phyloP scores from a whole-genome alignment of 1,140 invertebrate species.

The Atta cephalotes region DNA sequence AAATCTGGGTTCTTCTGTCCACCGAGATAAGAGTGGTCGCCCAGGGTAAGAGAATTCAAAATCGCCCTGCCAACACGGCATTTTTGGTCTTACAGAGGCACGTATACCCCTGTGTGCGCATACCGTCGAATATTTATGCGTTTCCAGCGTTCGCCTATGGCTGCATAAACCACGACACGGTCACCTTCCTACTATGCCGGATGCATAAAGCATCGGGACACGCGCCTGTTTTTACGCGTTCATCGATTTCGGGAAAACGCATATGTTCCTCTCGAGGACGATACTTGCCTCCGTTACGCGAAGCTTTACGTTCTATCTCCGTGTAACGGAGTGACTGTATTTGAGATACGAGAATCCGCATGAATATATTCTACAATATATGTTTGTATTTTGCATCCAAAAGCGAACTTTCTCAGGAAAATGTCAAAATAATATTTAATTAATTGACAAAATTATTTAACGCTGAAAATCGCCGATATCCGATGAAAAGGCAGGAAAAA shows the following conservation, averaged over 20 bases:
- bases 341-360: neutral
- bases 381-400: neutral
- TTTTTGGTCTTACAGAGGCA: slow-evolving; percentile 57
- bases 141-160: slow-evolving; percentile 57
- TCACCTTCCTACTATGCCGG: slow-evolving; percentile 5
- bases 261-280: slow-evolving; percentile 51
- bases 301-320: slow-evolving; percentile 7
- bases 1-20: slow-evolving; percentile 40
- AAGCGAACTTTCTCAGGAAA: neutral
- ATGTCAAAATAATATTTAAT: slow-evolving; percentile 23
- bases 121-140: slow-evolving; percentile 66
- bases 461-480: neutral
- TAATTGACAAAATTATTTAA: slow-evolving; percentile 11
- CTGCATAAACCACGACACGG: slow-evolving; percentile 66
- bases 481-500: neutral
- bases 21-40: slow-evolving; percentile 37
- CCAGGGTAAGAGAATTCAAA: slow-evolving; percentile 48
- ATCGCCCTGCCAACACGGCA: slow-evolving; percentile 59
- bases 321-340: neutral
- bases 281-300: slow-evolving; percentile 46
- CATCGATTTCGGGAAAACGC: slow-evolving; percentile 48
- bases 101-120: slow-evolving; percentile 30
- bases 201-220: slow-evolving; percentile 65
- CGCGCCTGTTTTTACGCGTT: slow-evolving; percentile 44
- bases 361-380: neutral